Conservation (phyloP, 35 echinoderm and acorn worm genomes). For the Diadema setosum region DNA sequence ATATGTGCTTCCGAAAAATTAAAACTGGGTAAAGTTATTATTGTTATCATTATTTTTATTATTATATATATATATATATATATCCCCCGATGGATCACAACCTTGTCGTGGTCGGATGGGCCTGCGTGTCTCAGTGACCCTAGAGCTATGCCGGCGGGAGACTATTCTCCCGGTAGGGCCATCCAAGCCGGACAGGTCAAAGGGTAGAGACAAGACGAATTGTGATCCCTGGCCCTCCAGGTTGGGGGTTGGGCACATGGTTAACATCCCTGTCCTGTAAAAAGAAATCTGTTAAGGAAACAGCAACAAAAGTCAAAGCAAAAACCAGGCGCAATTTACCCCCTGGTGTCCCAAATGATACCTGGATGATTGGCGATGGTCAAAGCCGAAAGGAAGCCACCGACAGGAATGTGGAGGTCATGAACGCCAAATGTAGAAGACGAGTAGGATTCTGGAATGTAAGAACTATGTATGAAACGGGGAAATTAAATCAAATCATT, state of each 20-base stretch:
- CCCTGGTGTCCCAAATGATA: background rate
- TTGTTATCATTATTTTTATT: too few relatives aligned
- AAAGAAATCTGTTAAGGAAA: background rate
- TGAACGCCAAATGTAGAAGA: background rate
- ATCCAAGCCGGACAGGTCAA: too few relatives aligned
- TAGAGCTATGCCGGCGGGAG: background rate
- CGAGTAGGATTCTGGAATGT: conserved; percentile 13
- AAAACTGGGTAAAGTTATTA: too few relatives aligned
- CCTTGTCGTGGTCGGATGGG: background rate
- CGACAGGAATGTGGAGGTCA: background rate
- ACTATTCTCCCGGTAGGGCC: background rate
- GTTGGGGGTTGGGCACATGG: background rate
- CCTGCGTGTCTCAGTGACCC: background rate
- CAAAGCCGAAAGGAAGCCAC: background rate
- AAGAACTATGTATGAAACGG: background rate
- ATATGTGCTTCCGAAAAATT: too few relatives aligned
- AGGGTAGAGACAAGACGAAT: background rate
- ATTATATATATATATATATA: too few relatives aligned
- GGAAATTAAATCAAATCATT: background rate
- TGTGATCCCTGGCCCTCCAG: background rate
- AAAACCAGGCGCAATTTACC: background rate
- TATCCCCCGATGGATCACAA: too few relatives aligned
- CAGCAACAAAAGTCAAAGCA: background rate
- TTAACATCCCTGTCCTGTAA: background rate
- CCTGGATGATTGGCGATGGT: background rate